Conservation (phyloP, 2,113 vertebrate species). For the Donacobius atricapilla region DNA sequence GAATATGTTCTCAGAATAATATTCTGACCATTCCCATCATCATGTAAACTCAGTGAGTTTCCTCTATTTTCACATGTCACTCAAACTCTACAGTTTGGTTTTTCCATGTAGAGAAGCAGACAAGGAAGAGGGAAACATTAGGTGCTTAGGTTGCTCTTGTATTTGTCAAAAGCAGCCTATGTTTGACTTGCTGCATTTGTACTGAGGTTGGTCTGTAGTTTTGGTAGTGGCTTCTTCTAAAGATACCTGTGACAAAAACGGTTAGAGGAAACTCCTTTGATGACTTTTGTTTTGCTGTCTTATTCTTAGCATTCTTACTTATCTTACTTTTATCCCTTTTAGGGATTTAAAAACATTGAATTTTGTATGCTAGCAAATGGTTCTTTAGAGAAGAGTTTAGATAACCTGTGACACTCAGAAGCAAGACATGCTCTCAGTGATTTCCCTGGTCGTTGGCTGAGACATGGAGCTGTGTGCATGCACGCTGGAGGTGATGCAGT, state of each 20-base stretch:
- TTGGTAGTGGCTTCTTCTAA: not conserved
- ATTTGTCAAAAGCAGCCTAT: not conserved
- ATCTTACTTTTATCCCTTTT: too few species aligned
- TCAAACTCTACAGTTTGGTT: not conserved
- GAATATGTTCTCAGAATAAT: not conserved
- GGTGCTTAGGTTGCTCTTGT: not conserved
- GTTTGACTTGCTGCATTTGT: not conserved
- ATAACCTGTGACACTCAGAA: not conserved
- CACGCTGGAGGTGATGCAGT: not conserved
- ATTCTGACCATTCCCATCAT: not conserved
- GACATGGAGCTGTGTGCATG: fast-evolving
- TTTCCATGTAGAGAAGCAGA: not conserved
- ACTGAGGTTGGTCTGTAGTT: not conserved
- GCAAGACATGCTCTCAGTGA: not conserved
- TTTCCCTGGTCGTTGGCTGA: not conserved
- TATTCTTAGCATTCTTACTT: not conserved
- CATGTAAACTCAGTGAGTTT: not conserved
- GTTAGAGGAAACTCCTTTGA: not conserved
- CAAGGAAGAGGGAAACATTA: not conserved
- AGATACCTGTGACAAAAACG: not conserved
- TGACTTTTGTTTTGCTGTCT: not conserved
- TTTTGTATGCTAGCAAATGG: not conserved
- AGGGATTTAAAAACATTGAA: not conserved
- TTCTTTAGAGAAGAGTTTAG: not conserved
- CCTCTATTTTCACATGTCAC: not conserved